Conservation (phyloP, 2,113 vertebrate genomes). For the Notiomystis cincta region DNA sequence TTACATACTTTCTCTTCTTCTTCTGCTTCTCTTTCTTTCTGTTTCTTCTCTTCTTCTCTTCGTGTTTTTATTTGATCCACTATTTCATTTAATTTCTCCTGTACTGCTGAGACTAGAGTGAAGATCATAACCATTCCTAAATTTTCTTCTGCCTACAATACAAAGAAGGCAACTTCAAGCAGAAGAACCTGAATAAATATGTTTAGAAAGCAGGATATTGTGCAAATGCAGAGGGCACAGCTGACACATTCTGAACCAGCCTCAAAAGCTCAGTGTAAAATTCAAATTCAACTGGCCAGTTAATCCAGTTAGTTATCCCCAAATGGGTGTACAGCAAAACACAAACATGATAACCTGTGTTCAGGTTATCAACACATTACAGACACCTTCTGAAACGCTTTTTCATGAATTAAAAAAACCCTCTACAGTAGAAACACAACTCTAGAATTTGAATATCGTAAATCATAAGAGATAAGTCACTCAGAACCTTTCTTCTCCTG, state of each 20-base stretch:
- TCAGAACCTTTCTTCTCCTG: neutral
- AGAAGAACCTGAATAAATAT: neutral
- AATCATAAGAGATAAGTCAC: neutral
- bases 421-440: neutral
- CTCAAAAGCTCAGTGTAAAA: neutral
- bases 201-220: neutral
- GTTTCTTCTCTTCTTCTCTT: slow-evolving; percentile 87
- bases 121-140: slow-evolving; percentile 99
- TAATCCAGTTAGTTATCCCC: neutral
- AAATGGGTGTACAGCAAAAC: neutral
- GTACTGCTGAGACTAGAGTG: slow-evolving; percentile 92
- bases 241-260: neutral
- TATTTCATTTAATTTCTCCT: slow-evolving; percentile 96
- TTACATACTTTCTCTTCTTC: slow-evolving; percentile 91
- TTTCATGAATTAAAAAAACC: neutral
- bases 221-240: neutral
- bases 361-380: neutral
- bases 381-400: neutral
- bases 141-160: slow-evolving; percentile 88
- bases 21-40: slow-evolving; percentile 89
- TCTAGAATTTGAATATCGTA: neutral
- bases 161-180: neutral
- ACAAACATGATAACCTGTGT: neutral
- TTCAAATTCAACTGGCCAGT: neutral
- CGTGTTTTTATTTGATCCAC: slow-evolving; percentile 91